Base-by-base conservation (phyloP, 2,797 vertebrate species). In the Poecilia velifera region DNA sequence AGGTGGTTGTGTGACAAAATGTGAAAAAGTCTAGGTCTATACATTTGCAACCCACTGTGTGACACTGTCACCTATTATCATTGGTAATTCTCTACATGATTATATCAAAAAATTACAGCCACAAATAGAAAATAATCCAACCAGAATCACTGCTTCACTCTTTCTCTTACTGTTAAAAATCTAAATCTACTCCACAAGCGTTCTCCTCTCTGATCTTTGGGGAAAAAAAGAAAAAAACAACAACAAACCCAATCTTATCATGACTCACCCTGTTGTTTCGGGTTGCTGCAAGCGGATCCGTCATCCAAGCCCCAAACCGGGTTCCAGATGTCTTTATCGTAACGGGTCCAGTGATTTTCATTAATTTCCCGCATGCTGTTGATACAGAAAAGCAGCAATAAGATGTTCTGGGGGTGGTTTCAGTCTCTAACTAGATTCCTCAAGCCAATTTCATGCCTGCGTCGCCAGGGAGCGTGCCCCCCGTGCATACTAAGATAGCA, bases 231-330 rank as follows among this genome's bases (percentile, higher is more conserved):
- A 1, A 13, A 45, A 45, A 12, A 3, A 45, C 34, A 51, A 8
- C 49, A 74, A 39, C 20, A 74, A 41, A 0, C 80, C 72, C 76
- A 51, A 73, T 57, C 36, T 77, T 79, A 71, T 76, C 81, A 87
- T 77, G 89, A 97, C 97, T 85, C 96, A 98, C 98, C 93, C 97
- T 93, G 91, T 98, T 98, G 88, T 97, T 97, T 94, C 97, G 97
- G 84, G 97, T 96, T n/a, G 97, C 95, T 82, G 97, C 96, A 82
- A 97, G 90, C 43, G 98, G 98, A 89, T 99, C 98, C 43, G 97
- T 99, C 98, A 99, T 99, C 98, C 98, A 99, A 87, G 98, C 98
- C 57, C 98, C 98, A 91, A 99, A 99, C 77, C 98, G 96, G n/a
- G 97, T 98, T 94, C 98, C 98, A 59, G 98, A 99, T 87, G 96